Evolutionary conservation across 2,113 vertebrate genomes (phyloP).

Genomic region (Patagioenas fasciata): DNA sequence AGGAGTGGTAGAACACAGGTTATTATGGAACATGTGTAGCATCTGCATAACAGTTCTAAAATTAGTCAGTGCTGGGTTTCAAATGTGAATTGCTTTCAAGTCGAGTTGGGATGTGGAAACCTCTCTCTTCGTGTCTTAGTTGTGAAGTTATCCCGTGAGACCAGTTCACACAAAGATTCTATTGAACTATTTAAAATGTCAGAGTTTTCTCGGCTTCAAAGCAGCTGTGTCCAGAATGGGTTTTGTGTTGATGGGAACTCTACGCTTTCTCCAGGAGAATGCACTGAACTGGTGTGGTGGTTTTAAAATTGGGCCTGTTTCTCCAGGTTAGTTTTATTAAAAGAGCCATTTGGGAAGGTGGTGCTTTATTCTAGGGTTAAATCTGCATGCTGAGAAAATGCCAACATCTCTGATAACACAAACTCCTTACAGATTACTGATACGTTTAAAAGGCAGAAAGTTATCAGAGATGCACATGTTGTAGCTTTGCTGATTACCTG

Average conservation of each 20-base stretch:
- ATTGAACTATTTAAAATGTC: neutral
- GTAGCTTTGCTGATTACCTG: neutral
- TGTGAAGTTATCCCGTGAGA: neutral
- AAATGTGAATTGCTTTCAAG: neutral
- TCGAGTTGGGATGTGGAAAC: neutral
- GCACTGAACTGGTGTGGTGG: neutral
- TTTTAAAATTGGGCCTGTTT: neutral
- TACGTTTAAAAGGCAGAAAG: neutral
- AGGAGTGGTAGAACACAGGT: neutral
- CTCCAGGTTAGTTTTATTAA: neutral
- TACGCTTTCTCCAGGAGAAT: neutral
- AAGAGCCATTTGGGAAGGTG: neutral
- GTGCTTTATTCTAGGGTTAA: neutral
- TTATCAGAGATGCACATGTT: neutral
- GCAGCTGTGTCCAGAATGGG: neutral
- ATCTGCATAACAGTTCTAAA: neutral
- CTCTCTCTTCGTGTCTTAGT: neutral
- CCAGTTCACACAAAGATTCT: neutral
- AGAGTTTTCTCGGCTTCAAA: neutral
- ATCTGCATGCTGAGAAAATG: neutral
- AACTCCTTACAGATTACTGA: neutral
- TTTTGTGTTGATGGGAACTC: neutral
- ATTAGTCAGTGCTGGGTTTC: neutral
- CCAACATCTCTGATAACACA: neutral
- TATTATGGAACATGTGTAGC: neutral